Base-by-base conservation (phyloP, 2,113 vertebrate genomes). In the Callorhinus ursinus region DNA sequence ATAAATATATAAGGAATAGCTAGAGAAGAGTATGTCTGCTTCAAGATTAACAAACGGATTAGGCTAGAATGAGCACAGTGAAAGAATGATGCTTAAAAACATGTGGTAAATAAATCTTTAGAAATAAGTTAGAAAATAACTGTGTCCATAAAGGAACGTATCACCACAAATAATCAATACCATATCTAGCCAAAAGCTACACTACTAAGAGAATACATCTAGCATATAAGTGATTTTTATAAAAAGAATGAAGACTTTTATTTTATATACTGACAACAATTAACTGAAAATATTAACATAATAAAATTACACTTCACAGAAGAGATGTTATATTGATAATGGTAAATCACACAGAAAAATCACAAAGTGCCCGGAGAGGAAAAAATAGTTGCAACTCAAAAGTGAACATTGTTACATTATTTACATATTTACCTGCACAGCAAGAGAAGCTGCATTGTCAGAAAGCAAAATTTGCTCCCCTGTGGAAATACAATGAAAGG, bases 401-500 rank as follows among this genome's bases (percentile, higher is more conserved):
- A 95, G 81, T 82, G 15, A 90, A 79, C 93, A 97, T 77, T 19
- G 95, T 79, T 96, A 86, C 28, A 89, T 84, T 98, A 91, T 96
- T 98, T 98, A 96, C 3, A 97, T 59, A 53, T 98, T 99, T 98
- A 99, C 99, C 99, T 99, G 99, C 95, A 99, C 99, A 98, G 99
- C 99, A 89, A 99, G 99, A 91, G 99, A 99, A 84, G 99, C 99
- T 72, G 99, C 99, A 97, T 99, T 99, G 97, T 99, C 99, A 98
- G 99, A 99, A 98, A 99, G 99, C 95, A 99, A 98, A 98, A 99
- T 99, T 97, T 99, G 99, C 97, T 99, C 99, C 63, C 99, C 99
- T 99, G 98, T 98, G 96, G 97, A 98, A 98, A 98, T 67, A 97
- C 96, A 94, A 98, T 71, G 46, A 97, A 97, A 92, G 12, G 55